A percentile compares a stretch with the other conserved stretches of the same genome.
Conservation (phyloP, 2,113 vertebrate genomes). For the Isurus oxyrinchus region DNA sequence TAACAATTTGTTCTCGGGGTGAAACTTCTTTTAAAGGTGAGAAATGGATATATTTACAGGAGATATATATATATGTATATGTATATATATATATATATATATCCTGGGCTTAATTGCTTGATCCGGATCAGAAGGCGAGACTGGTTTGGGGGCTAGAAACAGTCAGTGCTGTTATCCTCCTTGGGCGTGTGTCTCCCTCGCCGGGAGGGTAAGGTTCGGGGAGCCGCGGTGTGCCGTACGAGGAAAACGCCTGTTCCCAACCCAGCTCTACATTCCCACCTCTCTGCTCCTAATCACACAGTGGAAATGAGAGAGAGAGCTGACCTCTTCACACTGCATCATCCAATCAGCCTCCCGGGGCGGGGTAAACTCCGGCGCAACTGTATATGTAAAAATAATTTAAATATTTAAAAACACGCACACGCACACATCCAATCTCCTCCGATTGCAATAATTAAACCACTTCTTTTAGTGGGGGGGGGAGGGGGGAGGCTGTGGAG, state of each 20-base stretch:
- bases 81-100: neutral
- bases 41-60: neutral
- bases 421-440: neutral
- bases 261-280: neutral
- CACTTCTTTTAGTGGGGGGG: neutral
- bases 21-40: neutral
- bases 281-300: neutral
- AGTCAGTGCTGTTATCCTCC: neutral
- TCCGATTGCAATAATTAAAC: neutral
- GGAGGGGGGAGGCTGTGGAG: no score
- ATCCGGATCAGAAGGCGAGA: neutral
- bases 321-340: neutral
- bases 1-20: neutral
- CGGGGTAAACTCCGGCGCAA: neutral
- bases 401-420: neutral
- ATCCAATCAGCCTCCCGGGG: constrained; percentile 6
- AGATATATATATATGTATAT: neutral
- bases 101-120: neutral
- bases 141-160: neutral
- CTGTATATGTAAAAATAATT: neutral
- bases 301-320: no score
- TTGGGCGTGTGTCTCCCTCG: neutral
- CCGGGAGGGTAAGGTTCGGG: no score
- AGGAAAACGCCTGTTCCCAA: no score
- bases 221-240: no score